Conservation (phyloP, 2,113 vertebrate species). For the Rhineura floridana region DNA sequence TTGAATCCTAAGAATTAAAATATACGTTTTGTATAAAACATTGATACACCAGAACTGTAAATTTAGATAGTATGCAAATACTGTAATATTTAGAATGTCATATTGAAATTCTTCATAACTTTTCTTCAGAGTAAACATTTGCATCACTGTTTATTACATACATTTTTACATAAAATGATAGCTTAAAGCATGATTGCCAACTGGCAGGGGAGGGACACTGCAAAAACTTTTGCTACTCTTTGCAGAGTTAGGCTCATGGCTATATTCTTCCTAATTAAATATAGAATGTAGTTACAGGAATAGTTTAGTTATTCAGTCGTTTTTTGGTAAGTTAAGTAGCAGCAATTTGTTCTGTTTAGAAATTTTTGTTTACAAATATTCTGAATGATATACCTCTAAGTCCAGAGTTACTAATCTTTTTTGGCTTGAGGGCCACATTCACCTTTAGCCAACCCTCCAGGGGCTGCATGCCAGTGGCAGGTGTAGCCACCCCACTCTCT, state of each 20-base stretch:
- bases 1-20: constrained; percentile 65
- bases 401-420: no score
- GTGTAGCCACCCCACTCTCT: no score
- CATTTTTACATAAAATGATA: constrained; percentile 72
- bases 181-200: constrained; percentile 86
- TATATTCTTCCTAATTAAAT: constrained; percentile 75
- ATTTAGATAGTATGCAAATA: constrained; percentile 87
- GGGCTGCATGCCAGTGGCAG: no score
- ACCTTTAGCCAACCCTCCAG: no score
- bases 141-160: constrained; percentile 79
- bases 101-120: constrained; percentile 73
- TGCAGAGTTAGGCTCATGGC: constrained; percentile 43
- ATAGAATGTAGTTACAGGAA: constrained; percentile 75
- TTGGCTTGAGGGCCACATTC: no score
- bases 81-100: constrained; percentile 82
- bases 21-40: constrained; percentile 77
- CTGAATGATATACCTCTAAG: constrained; percentile 32
- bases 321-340: constrained; percentile 80
- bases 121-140: constrained; percentile 76
- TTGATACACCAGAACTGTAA: constrained; percentile 77
- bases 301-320: constrained; percentile 62
- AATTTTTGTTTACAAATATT: constrained; percentile 59
- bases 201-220: constrained; percentile 57
- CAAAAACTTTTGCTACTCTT: not conserved
- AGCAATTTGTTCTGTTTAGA: constrained; percentile 75